Evolutionary conservation across 2,113 vertebrate species (phyloP).

Genomic region (Oreamnos americanus): DNA sequence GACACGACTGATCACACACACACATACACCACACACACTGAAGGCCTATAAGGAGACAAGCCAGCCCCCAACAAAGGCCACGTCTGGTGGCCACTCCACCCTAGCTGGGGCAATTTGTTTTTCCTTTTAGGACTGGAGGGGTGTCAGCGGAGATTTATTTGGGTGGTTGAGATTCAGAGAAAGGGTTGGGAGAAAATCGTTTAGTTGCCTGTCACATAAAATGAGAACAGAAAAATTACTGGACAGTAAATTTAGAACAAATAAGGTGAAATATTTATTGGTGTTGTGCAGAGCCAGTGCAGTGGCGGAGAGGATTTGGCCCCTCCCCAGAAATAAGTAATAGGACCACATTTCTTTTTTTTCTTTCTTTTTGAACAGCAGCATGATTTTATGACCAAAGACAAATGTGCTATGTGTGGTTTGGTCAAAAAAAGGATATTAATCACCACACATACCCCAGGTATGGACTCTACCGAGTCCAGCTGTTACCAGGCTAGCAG

Average conservation of each 20-base stretch:
- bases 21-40: neutral
- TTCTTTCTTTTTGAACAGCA: neutral
- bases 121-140: neutral
- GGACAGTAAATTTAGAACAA: conserved; percentile 49
- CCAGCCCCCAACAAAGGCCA: neutral
- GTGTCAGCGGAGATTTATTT: neutral
- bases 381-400: neutral
- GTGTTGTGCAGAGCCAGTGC: neutral
- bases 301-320: neutral
- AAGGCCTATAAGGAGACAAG: neutral
- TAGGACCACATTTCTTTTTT: neutral
- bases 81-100: neutral
- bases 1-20: neutral
- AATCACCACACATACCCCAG: neutral
- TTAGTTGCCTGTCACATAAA: conserved; percentile 34
- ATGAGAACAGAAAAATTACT: conserved; percentile 49
- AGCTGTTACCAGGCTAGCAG: neutral
- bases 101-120: neutral
- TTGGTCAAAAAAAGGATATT: neutral
- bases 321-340: neutral
- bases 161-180: conserved; percentile 16
- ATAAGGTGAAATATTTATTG: conserved; percentile 27
- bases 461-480: rapidly evolving
- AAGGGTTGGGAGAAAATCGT: neutral
- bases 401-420: neutral